These are phyloP conservation scores for Ophioderma brevispina DNA, from an alignment of 35 echinoderm and acorn worm genomes.

Conservation along the genomic window DNA sequence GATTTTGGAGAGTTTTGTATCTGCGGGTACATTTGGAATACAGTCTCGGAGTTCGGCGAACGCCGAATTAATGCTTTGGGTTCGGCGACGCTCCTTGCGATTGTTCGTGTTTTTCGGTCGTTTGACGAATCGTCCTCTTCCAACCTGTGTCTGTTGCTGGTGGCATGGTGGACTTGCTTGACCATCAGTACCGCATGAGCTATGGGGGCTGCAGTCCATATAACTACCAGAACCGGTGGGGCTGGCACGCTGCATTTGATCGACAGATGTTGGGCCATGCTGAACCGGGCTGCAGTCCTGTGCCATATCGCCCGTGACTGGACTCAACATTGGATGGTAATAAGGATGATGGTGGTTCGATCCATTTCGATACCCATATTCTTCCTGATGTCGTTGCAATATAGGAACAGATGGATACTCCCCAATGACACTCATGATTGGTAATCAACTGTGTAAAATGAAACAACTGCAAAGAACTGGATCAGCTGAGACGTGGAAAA, in stretches of 20 bases:
- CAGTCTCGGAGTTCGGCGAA: constrained; percentile 95
- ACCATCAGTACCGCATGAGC: neutral
- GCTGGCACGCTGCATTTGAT: neutral
- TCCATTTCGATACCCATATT: neutral
- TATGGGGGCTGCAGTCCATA: constrained; percentile 3
- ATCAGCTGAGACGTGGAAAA: neutral
- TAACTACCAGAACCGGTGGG: neutral
- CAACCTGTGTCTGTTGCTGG: neutral
- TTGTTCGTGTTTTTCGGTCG: constrained; percentile 39
- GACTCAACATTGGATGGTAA: neutral
- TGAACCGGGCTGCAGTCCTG: neutral
- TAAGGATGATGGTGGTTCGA: constrained; percentile 4
- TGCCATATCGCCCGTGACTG: neutral
- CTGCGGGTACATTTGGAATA: constrained; percentile 97
- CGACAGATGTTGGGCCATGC: neutral
- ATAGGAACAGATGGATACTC: neutral
- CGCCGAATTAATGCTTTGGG: constrained; percentile 95
- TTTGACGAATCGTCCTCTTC: constrained; percentile 3
- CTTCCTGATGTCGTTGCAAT: neutral
- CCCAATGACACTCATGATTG: neutral
- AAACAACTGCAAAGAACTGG: neutral
- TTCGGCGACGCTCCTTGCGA: constrained; percentile 89
- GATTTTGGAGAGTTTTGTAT: constrained; percentile 99
- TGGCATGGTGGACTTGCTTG: neutral
- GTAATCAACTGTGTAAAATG: neutral